These are phyloP conservation scores for Leptopterna dolabrata DNA, from an alignment of 2,888 invertebrate species.

Conservation along the genomic window DNA sequence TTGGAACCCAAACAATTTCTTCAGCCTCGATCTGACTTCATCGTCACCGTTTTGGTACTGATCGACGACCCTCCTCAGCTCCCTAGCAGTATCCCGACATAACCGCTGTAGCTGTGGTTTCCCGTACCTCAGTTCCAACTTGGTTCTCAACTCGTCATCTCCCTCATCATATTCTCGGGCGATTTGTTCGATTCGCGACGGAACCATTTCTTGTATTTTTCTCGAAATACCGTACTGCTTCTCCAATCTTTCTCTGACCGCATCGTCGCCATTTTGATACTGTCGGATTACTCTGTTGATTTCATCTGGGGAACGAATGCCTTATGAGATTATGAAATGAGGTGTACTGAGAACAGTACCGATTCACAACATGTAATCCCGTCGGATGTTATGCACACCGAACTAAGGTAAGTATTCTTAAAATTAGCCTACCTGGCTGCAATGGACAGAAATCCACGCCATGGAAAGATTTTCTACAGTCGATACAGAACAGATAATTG, in stretches of 20 bases:
- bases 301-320: conserved; percentile 67
- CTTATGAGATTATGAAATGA: too few species aligned
- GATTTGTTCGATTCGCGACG: conserved; percentile 62
- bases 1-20: background rate
- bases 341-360: too few species aligned
- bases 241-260: background rate
- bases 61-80: background rate
- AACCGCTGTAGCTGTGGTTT: conserved; percentile 69
- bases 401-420: too few species aligned
- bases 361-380: too few species aligned
- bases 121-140: conserved; percentile 71
- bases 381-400: too few species aligned
- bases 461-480: conserved; percentile 73
- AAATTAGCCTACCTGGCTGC: conserved; percentile 67
- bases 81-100: background rate
- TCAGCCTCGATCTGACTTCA: background rate
- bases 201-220: background rate
- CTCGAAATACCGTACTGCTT: background rate
- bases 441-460: conserved; percentile 72
- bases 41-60: background rate
- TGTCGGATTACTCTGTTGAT: conserved; percentile 64
- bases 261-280: background rate
- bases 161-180: conserved; percentile 70
- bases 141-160: conserved; percentile 66
- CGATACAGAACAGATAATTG: conserved; percentile 72